phyloP scores from a whole-genome alignment of 2,113 vertebrate species.

The Tragelaphus strepsiceros region DNA sequence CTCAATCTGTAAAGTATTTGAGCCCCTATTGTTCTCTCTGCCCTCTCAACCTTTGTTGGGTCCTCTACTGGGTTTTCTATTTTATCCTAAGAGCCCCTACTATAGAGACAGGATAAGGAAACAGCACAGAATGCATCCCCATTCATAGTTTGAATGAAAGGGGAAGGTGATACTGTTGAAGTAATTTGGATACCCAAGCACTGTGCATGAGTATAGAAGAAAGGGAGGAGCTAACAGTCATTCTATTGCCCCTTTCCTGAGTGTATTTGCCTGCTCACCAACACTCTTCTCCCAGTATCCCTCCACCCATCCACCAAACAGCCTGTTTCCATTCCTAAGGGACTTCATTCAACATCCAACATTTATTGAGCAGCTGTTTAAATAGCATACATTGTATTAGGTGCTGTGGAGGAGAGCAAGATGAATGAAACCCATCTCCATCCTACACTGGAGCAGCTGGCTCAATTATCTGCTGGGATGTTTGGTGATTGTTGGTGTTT shows the following conservation, averaged over 20 bases:
- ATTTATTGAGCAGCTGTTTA: constrained; percentile 12
- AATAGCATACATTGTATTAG: neutral
- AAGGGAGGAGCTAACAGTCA: neutral
- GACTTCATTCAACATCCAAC: neutral
- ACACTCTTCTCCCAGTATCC: neutral
- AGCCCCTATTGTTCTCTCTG: neutral
- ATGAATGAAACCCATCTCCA: neutral
- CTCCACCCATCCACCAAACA: neutral
- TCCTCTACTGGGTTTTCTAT: neutral
- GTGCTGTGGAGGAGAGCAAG: neutral
- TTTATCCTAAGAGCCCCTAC: neutral
- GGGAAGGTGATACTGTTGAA: neutral
- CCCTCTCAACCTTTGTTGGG: neutral
- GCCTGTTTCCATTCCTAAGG: neutral
- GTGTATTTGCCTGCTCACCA: neutral
- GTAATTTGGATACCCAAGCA: neutral
- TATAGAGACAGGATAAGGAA: neutral
- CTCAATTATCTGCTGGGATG: neutral
- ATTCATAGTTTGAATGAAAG: neutral
- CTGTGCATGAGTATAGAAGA: neutral
- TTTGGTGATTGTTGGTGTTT: neutral
- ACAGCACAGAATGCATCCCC: neutral
- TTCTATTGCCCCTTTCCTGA: neutral
- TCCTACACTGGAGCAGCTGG: neutral
- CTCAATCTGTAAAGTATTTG: neutral